A percentile compares a stretch with the other conserved stretches of the same genome.
Conservation (phyloP, 2,113 vertebrate species). For the Callaeas wilsoni region DNA sequence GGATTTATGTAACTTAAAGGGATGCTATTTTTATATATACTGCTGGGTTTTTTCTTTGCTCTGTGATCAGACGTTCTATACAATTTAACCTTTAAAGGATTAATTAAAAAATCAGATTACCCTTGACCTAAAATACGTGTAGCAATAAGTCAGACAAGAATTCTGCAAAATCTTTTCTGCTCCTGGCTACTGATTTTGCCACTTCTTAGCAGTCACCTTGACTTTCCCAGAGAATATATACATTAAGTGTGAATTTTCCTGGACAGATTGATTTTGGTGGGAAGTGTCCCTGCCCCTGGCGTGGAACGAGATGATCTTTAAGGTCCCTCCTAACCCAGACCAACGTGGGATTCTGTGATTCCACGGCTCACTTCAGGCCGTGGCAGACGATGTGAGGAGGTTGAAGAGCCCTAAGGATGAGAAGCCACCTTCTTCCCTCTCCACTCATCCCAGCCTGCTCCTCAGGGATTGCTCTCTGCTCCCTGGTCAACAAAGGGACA, state of each 20-base stretch:
- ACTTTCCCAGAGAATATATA: slow-evolving; percentile 16
- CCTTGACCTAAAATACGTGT: slow-evolving; percentile 23
- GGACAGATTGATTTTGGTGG: slow-evolving; percentile 5
- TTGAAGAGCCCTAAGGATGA: neutral
- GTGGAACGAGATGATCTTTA: neutral
- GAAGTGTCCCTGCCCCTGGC: too few species aligned
- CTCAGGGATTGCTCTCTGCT: neutral
- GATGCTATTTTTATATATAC: slow-evolving; percentile 64
- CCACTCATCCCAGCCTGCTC: neutral
- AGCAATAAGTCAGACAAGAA: slow-evolving; percentile 58
- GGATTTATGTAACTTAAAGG: slow-evolving; percentile 60
- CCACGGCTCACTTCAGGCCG: neutral
- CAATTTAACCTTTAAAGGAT: slow-evolving; percentile 30
- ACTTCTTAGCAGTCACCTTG: neutral
- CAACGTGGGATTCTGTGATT: neutral
- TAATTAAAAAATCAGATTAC: slow-evolving; percentile 26
- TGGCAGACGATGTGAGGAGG: neutral
- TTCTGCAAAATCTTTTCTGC: neutral
- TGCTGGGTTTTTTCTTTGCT: neutral
- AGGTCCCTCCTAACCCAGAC: neutral
- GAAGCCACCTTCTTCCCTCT: neutral
- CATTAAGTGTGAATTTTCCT: slow-evolving; percentile 60
- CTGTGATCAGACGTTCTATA: neutral
- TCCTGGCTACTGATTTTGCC: slow-evolving; percentile 19
- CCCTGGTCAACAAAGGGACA: neutral